These are phyloP conservation scores for Xanthia icteritia DNA, from an alignment of 2,888 invertebrate genomes.

Conservation along the genomic window DNA sequence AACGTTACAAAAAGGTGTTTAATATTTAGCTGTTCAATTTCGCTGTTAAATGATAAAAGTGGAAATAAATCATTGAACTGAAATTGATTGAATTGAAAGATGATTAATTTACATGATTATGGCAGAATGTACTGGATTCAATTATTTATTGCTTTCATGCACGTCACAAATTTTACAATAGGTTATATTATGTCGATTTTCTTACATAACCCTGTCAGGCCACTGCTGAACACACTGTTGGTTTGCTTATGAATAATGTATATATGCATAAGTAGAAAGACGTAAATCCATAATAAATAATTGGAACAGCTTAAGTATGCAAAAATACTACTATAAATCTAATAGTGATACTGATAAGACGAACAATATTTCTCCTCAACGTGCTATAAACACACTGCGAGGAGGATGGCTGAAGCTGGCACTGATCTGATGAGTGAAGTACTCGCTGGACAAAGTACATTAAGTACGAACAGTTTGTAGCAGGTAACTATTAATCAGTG, in stretches of 20 bases:
- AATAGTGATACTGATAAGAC: neutral
- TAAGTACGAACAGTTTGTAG: neutral
- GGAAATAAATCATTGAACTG: neutral
- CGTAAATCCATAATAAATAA: neutral
- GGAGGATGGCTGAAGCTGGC: constrained; percentile 1
- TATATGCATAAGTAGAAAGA: neutral
- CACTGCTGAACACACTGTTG: neutral
- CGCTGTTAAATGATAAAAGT: neutral
- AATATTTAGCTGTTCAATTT: neutral
- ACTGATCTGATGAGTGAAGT: constrained; percentile 6
- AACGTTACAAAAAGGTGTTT: neutral
- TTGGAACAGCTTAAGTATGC: no score
- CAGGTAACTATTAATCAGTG: constrained; percentile 3
- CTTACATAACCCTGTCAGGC: neutral
- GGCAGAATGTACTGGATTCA: neutral
- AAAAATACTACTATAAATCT: neutral
- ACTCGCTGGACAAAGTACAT: constrained; percentile 4
- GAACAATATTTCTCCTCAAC: no score
- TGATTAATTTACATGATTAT: neutral
- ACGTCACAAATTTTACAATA: neutral
- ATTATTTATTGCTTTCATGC: neutral
- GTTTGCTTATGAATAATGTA: neutral
- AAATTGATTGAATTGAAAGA: neutral
- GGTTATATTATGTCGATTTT: neutral
- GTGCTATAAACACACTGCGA: neutral